Evolutionary conservation across 2,113 vertebrate genomes (phyloP).

Genomic region (Nannobrachium achirus): DNA sequence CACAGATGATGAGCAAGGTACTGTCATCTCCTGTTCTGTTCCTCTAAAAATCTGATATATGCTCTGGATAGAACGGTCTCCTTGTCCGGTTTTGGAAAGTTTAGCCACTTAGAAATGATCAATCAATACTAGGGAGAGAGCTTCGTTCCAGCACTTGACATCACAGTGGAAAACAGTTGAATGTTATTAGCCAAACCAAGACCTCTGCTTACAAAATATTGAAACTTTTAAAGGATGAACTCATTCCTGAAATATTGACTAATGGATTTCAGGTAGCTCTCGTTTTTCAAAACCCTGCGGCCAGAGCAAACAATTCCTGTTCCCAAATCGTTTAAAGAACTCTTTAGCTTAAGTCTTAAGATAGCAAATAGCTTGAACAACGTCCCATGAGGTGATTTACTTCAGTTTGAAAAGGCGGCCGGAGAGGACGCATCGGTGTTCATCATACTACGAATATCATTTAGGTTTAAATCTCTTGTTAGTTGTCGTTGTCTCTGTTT

Average conservation of each 20-base stretch:
- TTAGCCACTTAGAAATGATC: too few relatives aligned
- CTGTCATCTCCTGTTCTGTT: background rate
- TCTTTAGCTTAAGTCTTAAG: constrained; percentile 16
- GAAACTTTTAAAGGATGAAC: too few relatives aligned
- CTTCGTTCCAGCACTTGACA: too few relatives aligned
- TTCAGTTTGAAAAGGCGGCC: too few relatives aligned
- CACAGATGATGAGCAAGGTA: constrained; percentile 62
- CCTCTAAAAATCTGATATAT: background rate
- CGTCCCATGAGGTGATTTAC: constrained; percentile 1
- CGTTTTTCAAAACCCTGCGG: constrained; percentile 14
- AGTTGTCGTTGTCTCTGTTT: constrained; percentile 19
- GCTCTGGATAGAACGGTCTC: background rate
- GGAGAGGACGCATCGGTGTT: constrained; percentile 29
- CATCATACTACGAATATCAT: constrained; percentile 18
- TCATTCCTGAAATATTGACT: too few relatives aligned
- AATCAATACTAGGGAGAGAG: too few relatives aligned
- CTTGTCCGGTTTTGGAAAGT: background rate
- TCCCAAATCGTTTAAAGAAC: constrained; percentile 15
- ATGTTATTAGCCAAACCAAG: too few relatives aligned
- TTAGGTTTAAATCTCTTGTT: constrained; percentile 40
- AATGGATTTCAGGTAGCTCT: too few relatives aligned
- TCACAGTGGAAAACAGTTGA: too few relatives aligned
- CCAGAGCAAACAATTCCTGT: constrained; percentile 2
- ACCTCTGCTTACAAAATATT: too few relatives aligned
- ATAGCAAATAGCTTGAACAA: constrained; percentile 2